Percentiles rank a stretch among this genome's conserved stretches.
These are phyloP conservation scores for Apistogramma diplotaenia DNA, from an alignment of 2,113 vertebrate genomes.

Conservation along the genomic window DNA sequence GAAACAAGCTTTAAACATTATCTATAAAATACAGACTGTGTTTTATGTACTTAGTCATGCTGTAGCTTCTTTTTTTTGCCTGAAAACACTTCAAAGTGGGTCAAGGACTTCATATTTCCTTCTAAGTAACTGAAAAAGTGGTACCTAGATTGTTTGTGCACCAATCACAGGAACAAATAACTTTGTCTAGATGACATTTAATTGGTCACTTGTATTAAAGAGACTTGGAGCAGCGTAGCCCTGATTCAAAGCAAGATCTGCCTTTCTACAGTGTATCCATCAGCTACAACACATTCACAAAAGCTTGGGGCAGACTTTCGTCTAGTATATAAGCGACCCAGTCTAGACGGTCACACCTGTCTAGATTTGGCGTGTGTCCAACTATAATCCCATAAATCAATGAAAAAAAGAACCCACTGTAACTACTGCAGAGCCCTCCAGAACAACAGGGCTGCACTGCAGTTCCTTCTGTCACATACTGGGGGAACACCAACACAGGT, in stretches of 20 bases:
- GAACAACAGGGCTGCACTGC: conserved; percentile 44
- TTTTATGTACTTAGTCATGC: neutral
- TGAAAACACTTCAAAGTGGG: conserved; percentile 30
- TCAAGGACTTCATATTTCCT: conserved; percentile 58
- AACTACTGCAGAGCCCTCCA: conserved; percentile 40
- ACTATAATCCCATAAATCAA: conserved; percentile 56
- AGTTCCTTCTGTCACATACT: conserved; percentile 40
- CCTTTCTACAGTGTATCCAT: neutral
- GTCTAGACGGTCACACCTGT: conserved; percentile 49
- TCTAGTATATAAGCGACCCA: neutral
- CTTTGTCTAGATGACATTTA: conserved; percentile 24
- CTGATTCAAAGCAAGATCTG: neutral
- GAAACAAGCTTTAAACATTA: neutral
- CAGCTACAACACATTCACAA: neutral
- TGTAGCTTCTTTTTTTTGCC: no score
- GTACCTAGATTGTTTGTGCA: conserved; percentile 31
- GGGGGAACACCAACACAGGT: conserved; percentile 28
- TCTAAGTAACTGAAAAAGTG: conserved; percentile 20
- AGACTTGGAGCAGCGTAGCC: neutral
- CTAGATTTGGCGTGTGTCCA: conserved; percentile 22
- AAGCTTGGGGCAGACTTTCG: neutral
- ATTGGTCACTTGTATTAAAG: conserved; percentile 1
- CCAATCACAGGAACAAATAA: conserved; percentile 35
- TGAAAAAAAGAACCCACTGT: conserved; percentile 21
- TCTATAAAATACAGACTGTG: neutral